Percentiles rank a stretch among this genome's conserved stretches.
Conservation (phyloP, 2,888 invertebrate genomes). For the Siphlonurus alternatus region DNA sequence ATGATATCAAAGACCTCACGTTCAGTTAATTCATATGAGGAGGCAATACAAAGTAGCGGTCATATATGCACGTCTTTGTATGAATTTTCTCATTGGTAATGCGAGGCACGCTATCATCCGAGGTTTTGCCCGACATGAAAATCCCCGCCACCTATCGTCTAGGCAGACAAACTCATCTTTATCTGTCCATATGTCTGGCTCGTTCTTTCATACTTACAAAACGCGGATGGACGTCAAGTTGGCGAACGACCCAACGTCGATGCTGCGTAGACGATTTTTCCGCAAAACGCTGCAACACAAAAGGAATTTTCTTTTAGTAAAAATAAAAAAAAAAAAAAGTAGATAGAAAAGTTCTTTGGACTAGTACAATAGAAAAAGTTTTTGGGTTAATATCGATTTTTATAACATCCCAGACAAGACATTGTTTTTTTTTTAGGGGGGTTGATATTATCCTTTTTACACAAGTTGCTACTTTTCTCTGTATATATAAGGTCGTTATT, state of each 20-base stretch:
- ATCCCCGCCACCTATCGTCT: no score
- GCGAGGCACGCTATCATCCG: no score
- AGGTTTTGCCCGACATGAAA: no score
- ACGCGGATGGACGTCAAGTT: constrained; percentile 62
- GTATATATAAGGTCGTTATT: not conserved
- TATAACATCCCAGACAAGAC: no score
- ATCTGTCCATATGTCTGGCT: no score
- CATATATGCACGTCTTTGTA: no score
- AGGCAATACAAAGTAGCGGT: no score
- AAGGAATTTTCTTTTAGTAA: constrained; percentile 1
- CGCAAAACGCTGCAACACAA: constrained; percentile 55
- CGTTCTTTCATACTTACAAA: constrained; percentile 76
- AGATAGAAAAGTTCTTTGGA: not conserved
- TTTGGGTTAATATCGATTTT: not conserved
- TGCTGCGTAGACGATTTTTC: constrained; percentile 64
- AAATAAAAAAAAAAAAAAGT: not conserved
- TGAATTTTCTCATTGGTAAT: no score
- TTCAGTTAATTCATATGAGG: no score
- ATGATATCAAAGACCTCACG: no score
- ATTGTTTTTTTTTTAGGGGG: not conserved
- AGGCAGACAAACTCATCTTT: no score
- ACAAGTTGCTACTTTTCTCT: not conserved
- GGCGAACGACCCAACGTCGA: constrained; percentile 61
- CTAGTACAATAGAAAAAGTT: not conserved
- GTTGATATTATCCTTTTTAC: not conserved